Evolutionary conservation across 2,797 vertebrate species (phyloP).

Genomic region (Acipenser ruthenus): DNA sequence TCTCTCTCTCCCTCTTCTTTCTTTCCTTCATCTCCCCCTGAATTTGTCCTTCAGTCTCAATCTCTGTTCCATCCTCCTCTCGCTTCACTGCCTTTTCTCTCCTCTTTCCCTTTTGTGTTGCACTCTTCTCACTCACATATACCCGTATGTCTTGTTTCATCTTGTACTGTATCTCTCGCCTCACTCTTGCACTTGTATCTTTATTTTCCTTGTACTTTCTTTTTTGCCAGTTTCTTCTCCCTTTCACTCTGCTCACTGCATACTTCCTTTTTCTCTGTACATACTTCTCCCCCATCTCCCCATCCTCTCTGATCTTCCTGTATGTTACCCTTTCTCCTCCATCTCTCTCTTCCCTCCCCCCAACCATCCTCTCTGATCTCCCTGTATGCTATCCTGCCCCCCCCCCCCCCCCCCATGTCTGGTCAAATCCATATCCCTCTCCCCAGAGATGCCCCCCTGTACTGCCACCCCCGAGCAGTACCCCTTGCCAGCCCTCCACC

Average conservation of each 20-base stretch:
- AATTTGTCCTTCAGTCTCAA: no score
- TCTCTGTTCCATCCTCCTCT: background rate
- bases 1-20: background rate
- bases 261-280: no score
- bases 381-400: background rate
- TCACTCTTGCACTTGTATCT: background rate
- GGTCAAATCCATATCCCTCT: slow-evolving; percentile 17
- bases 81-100: background rate
- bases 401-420: background rate
- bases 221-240: background rate
- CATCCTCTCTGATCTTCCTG: background rate
- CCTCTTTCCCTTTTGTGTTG: background rate
- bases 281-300: background rate
- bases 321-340: background rate
- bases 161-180: no score
- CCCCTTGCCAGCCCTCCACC: slow-evolving; percentile 38
- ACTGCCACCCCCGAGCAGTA: slow-evolving; percentile 23
- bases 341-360: no score
- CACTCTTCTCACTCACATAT: background rate
- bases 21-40: background rate
- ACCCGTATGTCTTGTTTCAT: no score
- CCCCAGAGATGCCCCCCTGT: slow-evolving; percentile 22
- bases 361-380: background rate
- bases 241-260: no score
- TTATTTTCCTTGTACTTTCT: background rate